Evolutionary conservation across 2,888 invertebrate genomes (phyloP), one percentile per base, ranked within the genome.

Genomic region (Meandrusa payeni): DNA sequence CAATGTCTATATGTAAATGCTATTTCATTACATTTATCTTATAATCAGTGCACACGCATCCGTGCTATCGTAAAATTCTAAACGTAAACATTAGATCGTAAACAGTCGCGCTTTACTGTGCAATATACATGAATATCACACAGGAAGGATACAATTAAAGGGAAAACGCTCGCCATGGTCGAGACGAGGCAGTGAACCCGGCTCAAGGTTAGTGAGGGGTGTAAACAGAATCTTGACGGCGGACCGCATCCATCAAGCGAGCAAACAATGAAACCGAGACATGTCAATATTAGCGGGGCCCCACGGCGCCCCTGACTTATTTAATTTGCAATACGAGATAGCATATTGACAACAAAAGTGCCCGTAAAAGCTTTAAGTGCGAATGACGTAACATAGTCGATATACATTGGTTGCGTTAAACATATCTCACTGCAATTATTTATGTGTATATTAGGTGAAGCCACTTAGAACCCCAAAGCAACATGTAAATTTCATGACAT

Each of bases 141-240:
- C 75, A 79, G 80, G 82, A 83, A 79, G 62, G 66, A 55, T 57
- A 69, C 70, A 73, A 76, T 74, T 75, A 75, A 68, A 74, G 63
- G 58, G 49, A 54, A 57, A 63, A 62, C 59, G 64, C 64, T 62
- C 60, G 57, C 57, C 61, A 55, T 63, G 61, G 64, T 57, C 55
- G 59, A 56, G 32, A 6, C 55, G 63, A 67, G 79, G 78, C 83
- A 75, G 54, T 77, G 80, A 85, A 75, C 85, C 68, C 71, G 13
- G 50, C 43, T 50, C 80, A 82, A 82, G 85, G 80, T 77, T 77
- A 73, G 64, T 64, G 64, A 61, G 67, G 64, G 69, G 72, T 77
- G 64, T 57, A 71, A 69, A 71, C 68, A 72, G 49, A 58, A 57
- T 63, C 57, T 59, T 26, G 31, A 27, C 33, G 27, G 41, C 55